A percentile compares a stretch with the other conserved stretches of the same genome.
phyloP scores from a whole-genome alignment of 1,140 invertebrate genomes.

The Episyrphus balteatus region DNA sequence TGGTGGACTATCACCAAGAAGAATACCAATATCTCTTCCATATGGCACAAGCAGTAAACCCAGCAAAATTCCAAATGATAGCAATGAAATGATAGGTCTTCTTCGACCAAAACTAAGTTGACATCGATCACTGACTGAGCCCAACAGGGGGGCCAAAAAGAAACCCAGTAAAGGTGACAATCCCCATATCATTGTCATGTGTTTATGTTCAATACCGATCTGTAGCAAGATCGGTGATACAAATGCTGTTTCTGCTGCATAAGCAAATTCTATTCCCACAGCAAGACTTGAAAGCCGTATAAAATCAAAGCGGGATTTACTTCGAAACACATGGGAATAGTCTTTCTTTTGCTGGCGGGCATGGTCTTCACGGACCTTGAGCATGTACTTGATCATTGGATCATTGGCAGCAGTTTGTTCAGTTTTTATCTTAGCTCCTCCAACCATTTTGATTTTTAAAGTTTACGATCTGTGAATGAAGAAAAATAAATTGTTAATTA shows the following conservation, averaged over 20 bases:
- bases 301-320: slow-evolving; percentile 57
- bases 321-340: slow-evolving; percentile 42
- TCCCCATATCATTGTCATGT: slow-evolving; percentile 73
- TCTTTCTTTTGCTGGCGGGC: slow-evolving; percentile 28
- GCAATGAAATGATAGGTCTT: slow-evolving; percentile 64
- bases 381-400: slow-evolving; percentile 33
- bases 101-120: slow-evolving; percentile 53
- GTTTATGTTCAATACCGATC: slow-evolving; percentile 61
- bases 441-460: slow-evolving; percentile 21
- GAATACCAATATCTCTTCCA: slow-evolving; percentile 54
- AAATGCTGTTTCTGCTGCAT: slow-evolving; percentile 79
- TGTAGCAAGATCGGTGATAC: slow-evolving; percentile 72
- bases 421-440: slow-evolving; percentile 15
- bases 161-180: slow-evolving; percentile 67
- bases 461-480: no score
- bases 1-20: slow-evolving; percentile 48
- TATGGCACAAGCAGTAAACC: slow-evolving; percentile 61
- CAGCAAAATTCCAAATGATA: slow-evolving; percentile 62
- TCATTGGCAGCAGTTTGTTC: slow-evolving; percentile 25
- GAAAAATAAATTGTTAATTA: no score
- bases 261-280: slow-evolving; percentile 80
- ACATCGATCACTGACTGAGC: slow-evolving; percentile 72
- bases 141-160: slow-evolving; percentile 67
- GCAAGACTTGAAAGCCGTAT: slow-evolving; percentile 66
- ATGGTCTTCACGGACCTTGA: slow-evolving; percentile 30